Base-by-base conservation (phyloP, 2,888 invertebrate genomes). In the Cancer borealis region DNA sequence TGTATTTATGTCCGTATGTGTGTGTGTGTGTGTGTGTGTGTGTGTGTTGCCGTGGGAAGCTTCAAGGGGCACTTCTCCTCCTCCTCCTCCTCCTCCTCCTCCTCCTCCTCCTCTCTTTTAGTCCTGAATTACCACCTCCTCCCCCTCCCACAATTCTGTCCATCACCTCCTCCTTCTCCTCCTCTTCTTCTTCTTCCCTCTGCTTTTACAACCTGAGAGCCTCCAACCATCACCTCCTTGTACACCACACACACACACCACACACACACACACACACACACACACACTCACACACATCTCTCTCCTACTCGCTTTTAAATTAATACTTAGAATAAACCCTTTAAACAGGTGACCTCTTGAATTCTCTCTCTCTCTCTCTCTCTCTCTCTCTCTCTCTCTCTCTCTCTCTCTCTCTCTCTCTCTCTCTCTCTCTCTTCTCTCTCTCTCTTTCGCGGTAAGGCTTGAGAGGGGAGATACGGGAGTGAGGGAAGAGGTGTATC, bases 231-330 rank as follows among this genome's bases (percentile, higher is more conserved):
- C n/a, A 54, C 54, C 54, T 54, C 54, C 14, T 14, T 54, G 54
- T 54, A 17, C 73, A 73, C 14, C 14, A 73, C 73, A 73, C 73
- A 73, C 73, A 73, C 73, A 73, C 73, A 73, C 73, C 73, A 73
- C 73, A 73, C 73, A 73, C 91, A 90, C 91, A 90, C 91, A 91
- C 91, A 91, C 91, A 91, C 91, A 91, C 54, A 91, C 91, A 91
- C 91, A 91, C 91, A 91, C 54, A 73, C 73, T n/a, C 73, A 73
- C n/a, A 73, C 73, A 73, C 73, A 73, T 17, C 66, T 66, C 66
- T 39, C 66, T 66, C 66, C 66, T 66, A 12, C 66, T 66, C 66
- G 4, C 8, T 49, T 49, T 49, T 49, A 49, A 49, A 12, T 12
- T 12, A 12, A 49, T 49, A 49, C 12, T 0, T 49, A 49, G 12